Evolutionary conservation across 2,113 vertebrate species (phyloP), one percentile per base, ranked within the genome.

Genomic region (Puma concolor): DNA sequence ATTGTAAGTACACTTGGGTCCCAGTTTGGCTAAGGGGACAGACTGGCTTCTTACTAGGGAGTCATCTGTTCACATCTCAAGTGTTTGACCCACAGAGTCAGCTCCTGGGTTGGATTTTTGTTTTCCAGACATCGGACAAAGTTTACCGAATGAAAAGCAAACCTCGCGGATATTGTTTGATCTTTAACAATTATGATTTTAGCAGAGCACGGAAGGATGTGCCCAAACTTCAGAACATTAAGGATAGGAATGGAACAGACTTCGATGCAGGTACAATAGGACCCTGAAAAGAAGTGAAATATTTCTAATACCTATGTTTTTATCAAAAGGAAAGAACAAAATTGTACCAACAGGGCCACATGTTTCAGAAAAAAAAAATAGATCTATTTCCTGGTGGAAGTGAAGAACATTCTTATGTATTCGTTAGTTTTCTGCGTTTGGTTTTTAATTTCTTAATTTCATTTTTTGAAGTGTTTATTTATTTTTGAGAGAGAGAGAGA

Each of bases 141-240:
- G 44, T 72, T 86, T 99, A 99, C 97, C 98, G 88, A 97, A 98
- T 99, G 98, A 98, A 95, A 5, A 99, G 97, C 96, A 95, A 38
- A 2, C 99, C 99, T 12, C 97, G 98, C 0, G 99, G 99, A 66
- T 97, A 99, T 83, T 99, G 99, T 80, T 76, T 99, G 94, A 99
- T 99, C 97, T 98, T 99, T 66, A 99, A 99, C 96, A 99, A 99
- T 48, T 52, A 98, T 19, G 89, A 95, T 25, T 99, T 99, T 96
- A 31, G 6, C 5, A 4, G 13, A 71, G 89, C 99, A 63, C 97
- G 99, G 84, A 27, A 91, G 81, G 12, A 63, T 3, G 44, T 80
- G 10, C 95, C 60, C 0, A 95, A 90, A 91, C 92, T 91, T 33
- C 36, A 8, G 29, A 10, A 1, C 0, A 50, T 96, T 1, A 96